Conservation (phyloP, 2,113 vertebrate genomes). For the Laterallus jamaicensis region DNA sequence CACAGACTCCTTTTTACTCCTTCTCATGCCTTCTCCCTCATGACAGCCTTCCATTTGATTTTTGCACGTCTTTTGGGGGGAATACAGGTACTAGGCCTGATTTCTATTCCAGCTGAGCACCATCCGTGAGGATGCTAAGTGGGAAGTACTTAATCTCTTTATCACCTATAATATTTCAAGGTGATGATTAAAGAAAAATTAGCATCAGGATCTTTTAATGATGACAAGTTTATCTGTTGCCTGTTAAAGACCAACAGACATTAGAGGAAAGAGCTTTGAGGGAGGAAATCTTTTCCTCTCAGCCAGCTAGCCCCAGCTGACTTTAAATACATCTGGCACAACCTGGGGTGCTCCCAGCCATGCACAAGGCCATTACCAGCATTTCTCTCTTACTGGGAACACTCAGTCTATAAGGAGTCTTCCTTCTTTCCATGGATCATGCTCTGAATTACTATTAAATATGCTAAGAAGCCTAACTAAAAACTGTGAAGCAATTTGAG, state of each 20-base stretch:
- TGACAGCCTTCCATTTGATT: not conserved
- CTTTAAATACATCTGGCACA: not conserved
- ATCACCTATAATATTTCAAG: not conserved
- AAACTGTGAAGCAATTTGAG: not conserved
- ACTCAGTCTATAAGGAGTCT: not conserved
- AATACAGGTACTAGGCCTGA: not conserved
- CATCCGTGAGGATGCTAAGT: not conserved
- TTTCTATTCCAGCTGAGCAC: not conserved
- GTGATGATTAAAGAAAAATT: not conserved
- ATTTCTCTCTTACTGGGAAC: not conserved
- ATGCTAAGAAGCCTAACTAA: not conserved
- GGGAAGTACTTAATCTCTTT: not conserved
- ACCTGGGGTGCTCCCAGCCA: not conserved
- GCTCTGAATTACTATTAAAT: not conserved
- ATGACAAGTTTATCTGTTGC: not conserved
- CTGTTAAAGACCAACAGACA: not conserved
- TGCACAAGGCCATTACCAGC: not conserved
- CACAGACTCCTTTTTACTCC: not conserved
- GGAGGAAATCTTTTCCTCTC: not conserved
- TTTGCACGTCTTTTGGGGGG: not conserved
- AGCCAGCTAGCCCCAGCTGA: not conserved
- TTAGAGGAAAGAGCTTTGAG: not conserved
- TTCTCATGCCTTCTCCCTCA: not conserved
- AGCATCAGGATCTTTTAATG: not conserved
- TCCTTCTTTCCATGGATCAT: not conserved